Evolutionary conservation across 1,140 invertebrate genomes (phyloP), one percentile per base, ranked within the genome.

Genomic region (Euwallacea fornicatus): DNA sequence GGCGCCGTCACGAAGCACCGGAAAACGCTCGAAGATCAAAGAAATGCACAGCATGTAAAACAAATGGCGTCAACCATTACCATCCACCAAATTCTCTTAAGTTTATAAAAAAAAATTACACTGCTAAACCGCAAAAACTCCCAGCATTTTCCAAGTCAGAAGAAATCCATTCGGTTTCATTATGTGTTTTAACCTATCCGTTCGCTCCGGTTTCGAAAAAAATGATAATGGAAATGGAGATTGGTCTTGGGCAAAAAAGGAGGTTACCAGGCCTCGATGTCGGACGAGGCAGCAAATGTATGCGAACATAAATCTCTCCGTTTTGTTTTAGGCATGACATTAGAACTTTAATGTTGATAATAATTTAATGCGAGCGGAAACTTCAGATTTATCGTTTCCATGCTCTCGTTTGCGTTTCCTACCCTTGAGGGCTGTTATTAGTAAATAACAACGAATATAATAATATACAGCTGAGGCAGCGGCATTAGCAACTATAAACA

Each of bases 251-350:
- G 61, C 61, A 63, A 63, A 61, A 63, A 63, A 63, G 43, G 43
- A 47, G 61, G 61, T 63, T 63, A 63, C 61, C 42, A 63, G 61
- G 61, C 61, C 61, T 63, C 61, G 61, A 63, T 11, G 41, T 46
- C 43, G 41, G 41, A 10, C 58, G 41, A 15, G 21, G 41, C 41
- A 41, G 16, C 21, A 15, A 60, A 42, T 15, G 10, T 9, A 56
- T 13, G 16, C 10, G 16, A 50, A 50, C 9, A 50, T 11, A 50
- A 11, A 10, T 50, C 9, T 11, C 13, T 50, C 9, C 46, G 13
- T 50, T 50, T 50, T 50, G 46, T 50, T 50, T 50, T 11, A 50
- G 46, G 46, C 13, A 11, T 50, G 9, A 50, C 9, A 13, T 50
- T 50, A 50, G 46, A 33, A 33, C 21, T 33, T 33, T 33, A 33